Evolutionary conservation across 2,888 invertebrate species (phyloP).

Genomic region (Allacma fusca): DNA sequence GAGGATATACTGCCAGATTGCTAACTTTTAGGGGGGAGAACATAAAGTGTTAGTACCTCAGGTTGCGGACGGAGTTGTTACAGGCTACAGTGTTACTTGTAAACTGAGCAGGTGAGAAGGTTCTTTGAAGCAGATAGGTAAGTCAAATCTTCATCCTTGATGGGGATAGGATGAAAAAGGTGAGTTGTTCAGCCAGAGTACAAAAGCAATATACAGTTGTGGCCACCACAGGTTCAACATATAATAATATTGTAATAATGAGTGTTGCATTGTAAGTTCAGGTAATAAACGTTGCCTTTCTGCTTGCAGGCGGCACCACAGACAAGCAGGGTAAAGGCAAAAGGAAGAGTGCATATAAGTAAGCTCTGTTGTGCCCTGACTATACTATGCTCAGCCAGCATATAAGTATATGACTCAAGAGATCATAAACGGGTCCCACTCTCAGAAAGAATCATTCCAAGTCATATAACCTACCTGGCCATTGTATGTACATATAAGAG

Average conservation of each 20-base stretch:
- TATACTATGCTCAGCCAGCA: neutral
- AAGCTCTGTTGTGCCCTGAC: too few species aligned
- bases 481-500: too few species aligned
- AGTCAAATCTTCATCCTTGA: too few species aligned
- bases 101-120: conserved; percentile 18
- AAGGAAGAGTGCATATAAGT: neutral
- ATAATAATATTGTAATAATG: conserved; percentile 18
- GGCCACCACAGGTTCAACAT: conserved; percentile 22
- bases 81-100: neutral
- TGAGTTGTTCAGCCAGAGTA: conserved; percentile 9
- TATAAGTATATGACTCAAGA: neutral
- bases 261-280: conserved; percentile 9
- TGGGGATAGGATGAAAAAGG: conserved; percentile 8
- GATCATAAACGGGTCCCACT: too few species aligned
- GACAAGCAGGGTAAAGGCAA: neutral
- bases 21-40: too few species aligned
- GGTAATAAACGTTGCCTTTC: conserved; percentile 17
- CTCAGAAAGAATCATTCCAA: too few species aligned
- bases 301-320: conserved; percentile 14
- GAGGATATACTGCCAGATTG: too few species aligned
- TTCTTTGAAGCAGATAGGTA: neutral
- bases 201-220: neutral
- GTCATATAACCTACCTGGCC: too few species aligned
- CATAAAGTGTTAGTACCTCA: neutral
- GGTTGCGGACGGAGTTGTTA: conserved; percentile 10